These are phyloP conservation scores for Andrena haemorrhoa DNA, from an alignment of 2,888 invertebrate species.

Conservation along the genomic window DNA sequence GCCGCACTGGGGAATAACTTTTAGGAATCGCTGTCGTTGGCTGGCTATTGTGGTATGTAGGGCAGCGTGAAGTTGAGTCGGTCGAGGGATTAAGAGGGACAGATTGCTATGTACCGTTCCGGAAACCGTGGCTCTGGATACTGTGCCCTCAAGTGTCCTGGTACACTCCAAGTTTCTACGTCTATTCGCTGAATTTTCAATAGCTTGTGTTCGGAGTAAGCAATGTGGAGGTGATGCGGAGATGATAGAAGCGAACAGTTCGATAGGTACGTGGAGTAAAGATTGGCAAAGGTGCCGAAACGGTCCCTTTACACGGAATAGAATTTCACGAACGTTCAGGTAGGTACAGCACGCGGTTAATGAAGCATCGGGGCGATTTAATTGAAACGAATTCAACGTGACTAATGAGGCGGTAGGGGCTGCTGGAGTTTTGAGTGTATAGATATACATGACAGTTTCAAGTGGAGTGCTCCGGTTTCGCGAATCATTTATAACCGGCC, in stretches of 20 bases:
- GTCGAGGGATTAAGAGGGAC: conserved; percentile 2
- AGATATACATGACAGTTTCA: conserved; percentile 56
- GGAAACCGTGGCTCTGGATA: not conserved
- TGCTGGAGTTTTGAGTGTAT: conserved; percentile 37
- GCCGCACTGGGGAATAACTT: not conserved
- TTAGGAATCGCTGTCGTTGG: conserved; percentile 9
- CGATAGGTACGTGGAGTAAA: not conserved
- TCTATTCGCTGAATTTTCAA: not conserved
- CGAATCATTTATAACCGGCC: conserved; percentile 72
- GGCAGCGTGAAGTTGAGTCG: not conserved
- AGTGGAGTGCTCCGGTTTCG: conserved; percentile 65
- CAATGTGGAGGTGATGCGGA: not conserved
- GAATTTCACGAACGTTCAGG: conserved; percentile 31
- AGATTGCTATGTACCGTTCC: not conserved
- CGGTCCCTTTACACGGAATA: not conserved
- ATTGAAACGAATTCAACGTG: conserved; percentile 66
- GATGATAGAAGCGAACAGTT: not conserved
- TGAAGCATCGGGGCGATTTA: conserved; percentile 61
- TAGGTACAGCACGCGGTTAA: conserved; percentile 30
- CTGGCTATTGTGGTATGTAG: not conserved
- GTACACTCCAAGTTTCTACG: not conserved
- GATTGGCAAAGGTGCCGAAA: conserved; percentile 1
- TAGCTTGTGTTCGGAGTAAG: not conserved
- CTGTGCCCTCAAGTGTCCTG: not conserved
- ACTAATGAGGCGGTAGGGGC: conserved; percentile 65